phyloP scores from a whole-genome alignment of 2,113 vertebrate genomes.

The Vanacampus margaritifer region DNA sequence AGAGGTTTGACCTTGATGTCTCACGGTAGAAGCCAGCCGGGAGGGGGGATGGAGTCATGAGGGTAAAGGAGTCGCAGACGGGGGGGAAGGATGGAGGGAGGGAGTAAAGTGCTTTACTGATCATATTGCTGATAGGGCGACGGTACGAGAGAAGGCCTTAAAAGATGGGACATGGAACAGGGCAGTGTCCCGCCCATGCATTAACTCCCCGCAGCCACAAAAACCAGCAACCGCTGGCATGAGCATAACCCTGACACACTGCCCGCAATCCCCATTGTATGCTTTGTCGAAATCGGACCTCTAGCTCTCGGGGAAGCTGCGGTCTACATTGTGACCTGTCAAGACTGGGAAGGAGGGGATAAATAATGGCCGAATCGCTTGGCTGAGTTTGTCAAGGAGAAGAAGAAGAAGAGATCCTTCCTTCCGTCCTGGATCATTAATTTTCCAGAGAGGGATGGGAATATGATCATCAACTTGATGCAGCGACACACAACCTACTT shows the following conservation, averaged over 20 bases:
- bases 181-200: constrained; percentile 54
- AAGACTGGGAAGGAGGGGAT: constrained; percentile 21
- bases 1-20: constrained; percentile 72
- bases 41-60: constrained; percentile 53
- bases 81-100: not conserved
- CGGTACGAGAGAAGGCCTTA: constrained; percentile 33
- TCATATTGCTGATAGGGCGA: constrained; percentile 61
- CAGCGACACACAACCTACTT: not conserved
- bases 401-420: constrained; percentile 14
- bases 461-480: constrained; percentile 7
- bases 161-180: constrained; percentile 41
- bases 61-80: constrained; percentile 44
- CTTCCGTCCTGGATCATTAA: constrained; percentile 13
- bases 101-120: constrained; percentile 51
- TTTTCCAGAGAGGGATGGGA: constrained; percentile 18
- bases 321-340: constrained; percentile 35
- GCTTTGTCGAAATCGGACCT: constrained; percentile 31
- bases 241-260: not conserved
- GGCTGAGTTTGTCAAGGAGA: constrained; percentile 19
- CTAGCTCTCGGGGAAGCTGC: constrained; percentile 12
- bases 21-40: constrained; percentile 55
- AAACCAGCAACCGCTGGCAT: constrained; percentile 25
- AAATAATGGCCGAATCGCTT: constrained; percentile 31
- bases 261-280: constrained; percentile 15
- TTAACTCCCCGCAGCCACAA: constrained; percentile 55